Evolutionary conservation across 2,797 vertebrate species (phyloP).

Genomic region (Spinibarbus caldwelli): DNA sequence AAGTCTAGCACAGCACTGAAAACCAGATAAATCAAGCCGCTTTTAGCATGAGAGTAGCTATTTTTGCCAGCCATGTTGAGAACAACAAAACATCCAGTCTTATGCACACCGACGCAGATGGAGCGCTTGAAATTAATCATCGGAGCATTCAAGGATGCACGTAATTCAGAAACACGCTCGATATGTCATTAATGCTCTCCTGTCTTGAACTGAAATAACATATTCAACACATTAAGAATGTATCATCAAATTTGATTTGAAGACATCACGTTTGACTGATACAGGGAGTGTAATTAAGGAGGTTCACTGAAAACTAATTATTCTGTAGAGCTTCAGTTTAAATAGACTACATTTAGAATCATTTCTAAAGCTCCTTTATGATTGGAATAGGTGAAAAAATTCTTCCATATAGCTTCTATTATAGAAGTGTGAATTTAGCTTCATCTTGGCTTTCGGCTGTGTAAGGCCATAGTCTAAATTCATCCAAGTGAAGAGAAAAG

Average conservation of each 20-base stretch:
- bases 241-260: background rate
- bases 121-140: conserved; percentile 4
- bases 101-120: background rate
- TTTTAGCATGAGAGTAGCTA: conserved; percentile 25
- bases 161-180: background rate
- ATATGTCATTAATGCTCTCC: background rate
- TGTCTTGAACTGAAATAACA: conserved; percentile 5
- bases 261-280: background rate
- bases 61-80: conserved; percentile 39
- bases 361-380: conserved; percentile 13
- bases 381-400: background rate
- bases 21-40: background rate
- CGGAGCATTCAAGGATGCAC: conserved; percentile 21
- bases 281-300: conserved; percentile 23
- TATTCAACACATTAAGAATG: background rate
- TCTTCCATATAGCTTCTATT: background rate
- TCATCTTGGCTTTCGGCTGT: background rate
- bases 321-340: conserved; percentile 1
- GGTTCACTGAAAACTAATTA: background rate
- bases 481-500: background rate
- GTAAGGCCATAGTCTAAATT: background rate
- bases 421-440: background rate
- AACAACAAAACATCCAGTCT: conserved; percentile 20
- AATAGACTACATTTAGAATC: background rate
- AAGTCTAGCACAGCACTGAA: background rate